Base-by-base conservation (phyloP, 2,888 invertebrate species). In the Ptilodon capucinus region DNA sequence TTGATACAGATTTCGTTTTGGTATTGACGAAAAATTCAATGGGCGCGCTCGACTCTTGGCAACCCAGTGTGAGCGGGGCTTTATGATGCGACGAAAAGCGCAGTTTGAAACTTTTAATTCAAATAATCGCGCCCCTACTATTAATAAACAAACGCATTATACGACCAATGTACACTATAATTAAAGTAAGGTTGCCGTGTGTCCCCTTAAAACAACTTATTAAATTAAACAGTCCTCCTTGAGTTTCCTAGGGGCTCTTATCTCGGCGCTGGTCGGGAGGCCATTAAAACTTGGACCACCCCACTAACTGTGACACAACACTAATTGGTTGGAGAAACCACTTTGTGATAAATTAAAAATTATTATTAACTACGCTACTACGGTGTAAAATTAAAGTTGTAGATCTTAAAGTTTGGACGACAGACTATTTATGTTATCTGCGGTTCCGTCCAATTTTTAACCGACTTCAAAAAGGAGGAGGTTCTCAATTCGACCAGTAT, bases 211-310 rank as follows among this genome's bases (percentile, higher is more conserved):
- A 67, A 69, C 68, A 68, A 75, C 64, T 75, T 73, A 75, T 73
- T 71, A 75, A 73, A 69, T 74, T 73, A 75, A 76, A 71, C 76
- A 71, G 64, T 61, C 54, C 67, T 68, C 58, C 69, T 73, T 60
- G 62, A 70, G 67, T 69, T 68, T 64, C 64, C 63, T 57, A 59
- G 60, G 57, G 63, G 71, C 78, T 75, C 77, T 77, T 77, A 77
- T 75, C 76, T 68, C 64, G 49, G 50, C 60, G 57, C 51, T 54
- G 64, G 62, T 64, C 64, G 60, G 46, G 66, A 64, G 69, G 54
- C 76, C 77, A 78, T 78, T 78, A 78, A 78, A 78, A 78, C 76
- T 78, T 78, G 68, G 64, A 67, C 78, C 72, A 49, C 49, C 64
- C 54, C 60, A 59, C 64, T 67, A 68, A 71, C 68, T 67, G 76